Conservation (phyloP, 1,140 invertebrate genomes). For the Heliconius nattereri region DNA sequence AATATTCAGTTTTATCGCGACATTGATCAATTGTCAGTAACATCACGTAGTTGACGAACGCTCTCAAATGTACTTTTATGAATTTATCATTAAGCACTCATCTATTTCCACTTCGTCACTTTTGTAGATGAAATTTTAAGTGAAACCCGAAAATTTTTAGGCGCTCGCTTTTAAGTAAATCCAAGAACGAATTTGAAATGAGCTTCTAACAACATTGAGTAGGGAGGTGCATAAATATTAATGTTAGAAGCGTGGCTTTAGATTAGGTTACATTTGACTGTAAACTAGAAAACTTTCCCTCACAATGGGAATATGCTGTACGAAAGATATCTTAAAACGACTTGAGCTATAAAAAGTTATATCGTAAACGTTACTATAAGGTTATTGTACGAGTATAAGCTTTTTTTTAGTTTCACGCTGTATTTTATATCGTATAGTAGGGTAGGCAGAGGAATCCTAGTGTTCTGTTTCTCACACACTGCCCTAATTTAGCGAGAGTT, state of each 20-base stretch:
- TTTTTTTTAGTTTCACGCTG: too few relatives aligned
- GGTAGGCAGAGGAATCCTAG: too few relatives aligned
- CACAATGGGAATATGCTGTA: background rate
- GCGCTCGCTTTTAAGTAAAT: slow-evolving; percentile 57
- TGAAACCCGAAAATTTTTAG: slow-evolving; percentile 57
- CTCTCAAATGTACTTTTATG: slow-evolving; percentile 27
- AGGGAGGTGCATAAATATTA: slow-evolving; percentile 72
- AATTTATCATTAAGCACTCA: slow-evolving; percentile 36
- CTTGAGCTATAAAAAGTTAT: background rate
- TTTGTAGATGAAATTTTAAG: slow-evolving; percentile 55
- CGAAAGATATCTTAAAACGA: background rate
- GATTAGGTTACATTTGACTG: slow-evolving; percentile 49
- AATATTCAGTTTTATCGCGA: background rate
- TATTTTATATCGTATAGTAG: too few relatives aligned
- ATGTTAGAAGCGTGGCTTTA: slow-evolving; percentile 60
- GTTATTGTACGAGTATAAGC: too few relatives aligned
- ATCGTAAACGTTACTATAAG: background rate
- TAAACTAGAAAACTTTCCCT: slow-evolving; percentile 30
- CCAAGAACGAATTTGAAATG: slow-evolving; percentile 71
- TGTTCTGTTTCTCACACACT: too few relatives aligned
- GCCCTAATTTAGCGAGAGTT: too few relatives aligned
- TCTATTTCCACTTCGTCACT: slow-evolving; percentile 47
- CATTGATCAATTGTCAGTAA: slow-evolving; percentile 31
- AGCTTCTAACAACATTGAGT: slow-evolving; percentile 65
- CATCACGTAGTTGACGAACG: slow-evolving; percentile 31